Percentiles rank a stretch among this genome's conserved stretches.
phyloP scores from a whole-genome alignment of 2,888 invertebrate genomes.

The Pristionchus fissidentatus region DNA sequence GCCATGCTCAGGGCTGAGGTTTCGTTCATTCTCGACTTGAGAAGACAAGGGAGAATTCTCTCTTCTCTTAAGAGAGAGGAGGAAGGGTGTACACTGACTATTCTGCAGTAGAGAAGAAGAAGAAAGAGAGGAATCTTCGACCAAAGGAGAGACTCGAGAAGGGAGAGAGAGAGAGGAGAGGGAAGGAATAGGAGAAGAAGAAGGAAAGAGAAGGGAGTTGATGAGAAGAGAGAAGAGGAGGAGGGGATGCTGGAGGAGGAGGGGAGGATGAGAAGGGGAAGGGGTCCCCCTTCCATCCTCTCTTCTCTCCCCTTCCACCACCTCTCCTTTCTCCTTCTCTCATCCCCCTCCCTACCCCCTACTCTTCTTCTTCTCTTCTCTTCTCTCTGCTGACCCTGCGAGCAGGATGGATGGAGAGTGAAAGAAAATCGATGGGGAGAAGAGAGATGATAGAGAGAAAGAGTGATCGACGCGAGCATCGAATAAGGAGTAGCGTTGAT shows the following conservation, averaged over 20 bases:
- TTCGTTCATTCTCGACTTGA: not conserved
- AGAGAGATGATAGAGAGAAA: not conserved
- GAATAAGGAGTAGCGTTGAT: too few relatives aligned
- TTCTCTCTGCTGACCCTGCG: slow-evolving; percentile 17
- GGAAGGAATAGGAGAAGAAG: not conserved
- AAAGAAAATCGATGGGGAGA: not conserved
- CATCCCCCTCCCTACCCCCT: too few relatives aligned
- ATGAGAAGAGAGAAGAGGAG: slow-evolving; percentile 35
- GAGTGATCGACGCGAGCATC: too few relatives aligned
- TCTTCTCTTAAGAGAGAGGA: not conserved
- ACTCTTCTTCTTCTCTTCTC: too few relatives aligned
- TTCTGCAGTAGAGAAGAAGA: not conserved
- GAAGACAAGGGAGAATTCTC: not conserved
- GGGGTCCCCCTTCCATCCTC: not conserved
- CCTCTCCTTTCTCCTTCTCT: slow-evolving; percentile 7
- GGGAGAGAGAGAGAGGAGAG: not conserved
- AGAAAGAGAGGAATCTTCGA: not conserved
- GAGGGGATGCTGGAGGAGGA: slow-evolving; percentile 8
- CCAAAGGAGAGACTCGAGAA: not conserved
- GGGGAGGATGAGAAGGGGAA: not conserved
- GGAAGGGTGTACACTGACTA: not conserved
- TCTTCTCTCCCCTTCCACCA: not conserved
- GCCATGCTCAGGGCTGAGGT: not conserved
- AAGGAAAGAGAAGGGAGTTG: slow-evolving; percentile 10
- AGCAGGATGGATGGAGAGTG: not conserved